Base-by-base conservation (phyloP, 2,888 invertebrate genomes). In the Aporophyla nigra region DNA sequence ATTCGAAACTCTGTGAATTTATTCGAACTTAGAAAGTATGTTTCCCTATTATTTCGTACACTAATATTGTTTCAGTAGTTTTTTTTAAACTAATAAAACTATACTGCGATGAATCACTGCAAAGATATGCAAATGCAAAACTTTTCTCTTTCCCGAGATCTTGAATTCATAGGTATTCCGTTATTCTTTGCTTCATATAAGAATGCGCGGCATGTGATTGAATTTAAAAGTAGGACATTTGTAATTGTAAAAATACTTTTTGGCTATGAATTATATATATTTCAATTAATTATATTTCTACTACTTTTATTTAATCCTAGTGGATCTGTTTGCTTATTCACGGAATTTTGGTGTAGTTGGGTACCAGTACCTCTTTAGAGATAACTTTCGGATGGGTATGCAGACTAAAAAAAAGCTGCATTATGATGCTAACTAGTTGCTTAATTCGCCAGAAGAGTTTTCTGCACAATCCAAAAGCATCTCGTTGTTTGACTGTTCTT, bases 141-240 rank as follows among this genome's bases (percentile, higher is more conserved):
- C 7, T 54, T 69, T 33, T 74, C 16, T 27, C 49, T 51, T 24
- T 56, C 14, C 5, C 24, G 19, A 40, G 24, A 24, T 53, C 53
- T 19, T 46, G 53, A 49, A 72, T 59, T n/a, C n/a, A 0, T 27
- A 49, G n/a, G n/a, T 49, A 53, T 33, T 56, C 24, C 33, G 21
- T 74, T n/a, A 54, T 81, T 68, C 58, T 75, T 81, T 63, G 51
- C 80, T 80, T 63, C 14, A 21, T 46, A 59, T 19, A 14, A 5
- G 27, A 58, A 27, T 7, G 16, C 12, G n/a, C 19, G 21, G 21
- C 16, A 74, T 74, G 24, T 74, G 33, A 69, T 59, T 79, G 43
- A 81, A 65, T 69, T 75, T 54, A 2, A 65, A 69, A 61, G n/a
- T 59, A 46, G 62, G 63, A 21, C 46, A 67, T 24, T 53, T 80